phyloP scores from a whole-genome alignment of 2,797 vertebrate species.

The Anniella stebbinsi region DNA sequence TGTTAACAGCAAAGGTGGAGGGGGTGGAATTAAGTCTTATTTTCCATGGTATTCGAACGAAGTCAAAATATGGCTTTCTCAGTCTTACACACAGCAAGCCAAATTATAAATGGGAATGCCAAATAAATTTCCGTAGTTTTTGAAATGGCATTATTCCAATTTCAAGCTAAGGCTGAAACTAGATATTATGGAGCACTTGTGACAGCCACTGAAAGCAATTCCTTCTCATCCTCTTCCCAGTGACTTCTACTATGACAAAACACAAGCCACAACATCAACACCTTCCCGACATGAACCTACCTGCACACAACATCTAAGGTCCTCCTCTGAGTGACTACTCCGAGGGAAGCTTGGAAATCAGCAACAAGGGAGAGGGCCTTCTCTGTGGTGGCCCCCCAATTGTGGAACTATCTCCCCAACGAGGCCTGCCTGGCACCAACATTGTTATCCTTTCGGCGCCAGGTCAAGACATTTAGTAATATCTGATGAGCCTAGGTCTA shows the following conservation, averaged over 20 bases:
- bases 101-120: constrained; percentile 46
- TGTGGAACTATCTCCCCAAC: no score
- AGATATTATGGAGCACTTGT: neutral
- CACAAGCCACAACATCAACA: neutral
- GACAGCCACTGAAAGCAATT: neutral
- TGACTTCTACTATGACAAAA: neutral
- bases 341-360: no score
- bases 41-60: constrained; percentile 54
- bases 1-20: constrained; percentile 81
- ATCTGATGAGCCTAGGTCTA: no score
- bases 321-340: no score
- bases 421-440: no score
- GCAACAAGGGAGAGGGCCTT: no score
- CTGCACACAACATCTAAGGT: no score
- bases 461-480: no score
- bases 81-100: constrained; percentile 44
- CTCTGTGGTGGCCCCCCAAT: no score
- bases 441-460: no score
- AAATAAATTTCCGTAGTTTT: neutral
- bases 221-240: neutral
- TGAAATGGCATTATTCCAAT: neutral
- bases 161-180: neutral
- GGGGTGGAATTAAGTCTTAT: constrained; percentile 70
- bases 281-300: no score
- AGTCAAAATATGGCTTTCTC: constrained; percentile 57